Conservation (phyloP, 1,140 invertebrate genomes). For the Sminthurides bifidus region DNA sequence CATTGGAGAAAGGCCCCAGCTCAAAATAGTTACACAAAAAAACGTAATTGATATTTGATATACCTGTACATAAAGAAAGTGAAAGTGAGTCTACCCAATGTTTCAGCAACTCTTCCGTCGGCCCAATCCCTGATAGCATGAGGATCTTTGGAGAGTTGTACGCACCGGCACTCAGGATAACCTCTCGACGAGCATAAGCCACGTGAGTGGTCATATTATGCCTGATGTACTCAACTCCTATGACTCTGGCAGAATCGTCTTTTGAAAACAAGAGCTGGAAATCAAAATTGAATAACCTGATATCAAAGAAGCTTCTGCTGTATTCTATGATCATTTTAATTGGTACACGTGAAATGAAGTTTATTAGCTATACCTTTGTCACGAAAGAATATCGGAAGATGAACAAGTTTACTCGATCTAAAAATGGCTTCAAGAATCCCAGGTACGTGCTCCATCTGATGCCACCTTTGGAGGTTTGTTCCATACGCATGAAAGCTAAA, state of each 20-base stretch:
- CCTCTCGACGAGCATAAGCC: slow-evolving; percentile 45
- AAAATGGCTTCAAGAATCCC: slow-evolving; percentile 10
- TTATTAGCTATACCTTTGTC: slow-evolving; percentile 16
- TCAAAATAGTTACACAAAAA: not conserved
- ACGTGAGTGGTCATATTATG: not conserved
- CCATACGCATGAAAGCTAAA: slow-evolving; percentile 12
- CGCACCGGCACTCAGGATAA: slow-evolving; percentile 56
- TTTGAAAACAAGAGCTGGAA: not conserved
- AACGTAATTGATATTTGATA: slow-evolving; percentile 54
- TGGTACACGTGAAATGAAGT: too few relatives aligned
- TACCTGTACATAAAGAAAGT: slow-evolving; percentile 60
- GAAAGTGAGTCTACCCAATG: slow-evolving; percentile 43
- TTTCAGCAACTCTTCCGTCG: not conserved
- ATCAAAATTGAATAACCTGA: not conserved
- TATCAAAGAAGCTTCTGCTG: not conserved
- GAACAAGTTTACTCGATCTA: slow-evolving; percentile 6
- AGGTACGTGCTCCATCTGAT: slow-evolving; percentile 15
- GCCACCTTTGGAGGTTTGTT: slow-evolving; percentile 9
- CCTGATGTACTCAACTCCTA: slow-evolving; percentile 1
- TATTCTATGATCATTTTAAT: not conserved
- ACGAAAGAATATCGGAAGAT: slow-evolving; percentile 9
- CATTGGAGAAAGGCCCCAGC: too few relatives aligned
- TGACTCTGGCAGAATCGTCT: not conserved
- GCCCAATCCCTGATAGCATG: slow-evolving; percentile 6
- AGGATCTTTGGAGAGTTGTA: slow-evolving; percentile 6